Evolutionary conservation across 2,113 vertebrate species (phyloP).

Genomic region (Tretioscincus oriximinensis): DNA sequence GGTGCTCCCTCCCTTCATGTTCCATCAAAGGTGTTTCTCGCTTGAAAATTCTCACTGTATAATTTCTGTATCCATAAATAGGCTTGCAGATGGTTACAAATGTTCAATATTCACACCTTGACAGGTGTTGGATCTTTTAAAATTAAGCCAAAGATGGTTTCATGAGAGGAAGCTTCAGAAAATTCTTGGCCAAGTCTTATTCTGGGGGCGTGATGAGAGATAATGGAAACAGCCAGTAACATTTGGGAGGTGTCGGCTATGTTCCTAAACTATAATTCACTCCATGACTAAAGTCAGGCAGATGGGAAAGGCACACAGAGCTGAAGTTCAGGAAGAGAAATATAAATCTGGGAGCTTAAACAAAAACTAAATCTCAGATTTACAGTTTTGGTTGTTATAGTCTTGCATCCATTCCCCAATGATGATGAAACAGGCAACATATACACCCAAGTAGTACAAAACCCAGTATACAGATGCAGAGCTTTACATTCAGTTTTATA

Average conservation of each 20-base stretch:
- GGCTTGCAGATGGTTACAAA: constrained; percentile 42
- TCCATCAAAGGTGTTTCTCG: constrained; percentile 36
- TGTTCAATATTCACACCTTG: constrained; percentile 39
- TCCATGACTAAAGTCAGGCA: neutral
- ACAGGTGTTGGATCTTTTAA: constrained; percentile 37
- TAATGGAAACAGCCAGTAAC: neutral
- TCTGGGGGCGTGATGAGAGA: neutral
- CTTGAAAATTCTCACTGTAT: constrained; percentile 44
- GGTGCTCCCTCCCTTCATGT: constrained; percentile 4
- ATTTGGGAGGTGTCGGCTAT: neutral
- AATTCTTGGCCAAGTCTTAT: constrained; percentile 1
- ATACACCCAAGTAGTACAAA: too few relatives aligned
- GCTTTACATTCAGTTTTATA: neutral
- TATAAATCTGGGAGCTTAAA: neutral
- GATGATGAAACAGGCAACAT: neutral
- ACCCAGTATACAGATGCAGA: neutral
- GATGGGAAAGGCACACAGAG: neutral
- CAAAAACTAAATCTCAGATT: neutral
- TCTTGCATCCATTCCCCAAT: neutral
- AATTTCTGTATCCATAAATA: constrained; percentile 54
- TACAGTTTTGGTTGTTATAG: neutral
- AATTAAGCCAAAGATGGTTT: constrained; percentile 7
- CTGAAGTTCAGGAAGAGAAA: neutral
- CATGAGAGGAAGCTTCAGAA: neutral
- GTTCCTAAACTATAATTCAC: neutral